These are phyloP conservation scores for Platycheirus rosarum DNA, from an alignment of 2,888 invertebrate species.

Conservation along the genomic window DNA sequence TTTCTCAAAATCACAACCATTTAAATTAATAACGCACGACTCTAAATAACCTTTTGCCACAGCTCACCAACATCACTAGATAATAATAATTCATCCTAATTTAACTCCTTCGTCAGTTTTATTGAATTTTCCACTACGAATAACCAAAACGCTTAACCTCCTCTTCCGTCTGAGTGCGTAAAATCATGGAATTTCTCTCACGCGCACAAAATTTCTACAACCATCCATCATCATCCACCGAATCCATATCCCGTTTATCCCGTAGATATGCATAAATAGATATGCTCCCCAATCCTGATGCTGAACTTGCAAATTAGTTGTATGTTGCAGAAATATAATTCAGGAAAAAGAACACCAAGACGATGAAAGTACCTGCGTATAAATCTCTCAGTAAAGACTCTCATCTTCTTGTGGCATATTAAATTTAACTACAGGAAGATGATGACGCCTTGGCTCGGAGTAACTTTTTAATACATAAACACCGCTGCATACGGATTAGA, in stretches of 20 bases:
- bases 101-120: conserved; percentile 65
- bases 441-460: conserved; percentile 62
- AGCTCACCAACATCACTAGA: neutral
- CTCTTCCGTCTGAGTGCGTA: conserved; percentile 65
- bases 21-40: conserved; percentile 15
- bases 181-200: conserved; percentile 51
- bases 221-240: conserved; percentile 56
- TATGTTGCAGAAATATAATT: conserved; percentile 28
- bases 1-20: neutral
- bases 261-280: neutral
- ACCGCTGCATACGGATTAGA: conserved; percentile 72
- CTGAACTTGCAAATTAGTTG: conserved; percentile 74
- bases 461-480: conserved; percentile 74
- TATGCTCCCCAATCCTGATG: conserved; percentile 39
- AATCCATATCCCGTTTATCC: conserved; percentile 13
- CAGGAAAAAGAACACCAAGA: conserved; percentile 35
- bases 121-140: conserved; percentile 70
- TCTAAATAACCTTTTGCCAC: neutral
- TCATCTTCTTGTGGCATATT: conserved; percentile 68
- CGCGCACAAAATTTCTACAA: conserved; percentile 40
- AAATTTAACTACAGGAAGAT: conserved; percentile 64
- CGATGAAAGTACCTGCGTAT: conserved; percentile 52
- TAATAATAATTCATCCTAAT: conserved; percentile 52
- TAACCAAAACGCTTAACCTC: conserved; percentile 64
- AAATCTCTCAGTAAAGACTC: conserved; percentile 34